These are phyloP conservation scores for Noctua comes DNA, from an alignment of 2,888 invertebrate species.

Conservation along the genomic window DNA sequence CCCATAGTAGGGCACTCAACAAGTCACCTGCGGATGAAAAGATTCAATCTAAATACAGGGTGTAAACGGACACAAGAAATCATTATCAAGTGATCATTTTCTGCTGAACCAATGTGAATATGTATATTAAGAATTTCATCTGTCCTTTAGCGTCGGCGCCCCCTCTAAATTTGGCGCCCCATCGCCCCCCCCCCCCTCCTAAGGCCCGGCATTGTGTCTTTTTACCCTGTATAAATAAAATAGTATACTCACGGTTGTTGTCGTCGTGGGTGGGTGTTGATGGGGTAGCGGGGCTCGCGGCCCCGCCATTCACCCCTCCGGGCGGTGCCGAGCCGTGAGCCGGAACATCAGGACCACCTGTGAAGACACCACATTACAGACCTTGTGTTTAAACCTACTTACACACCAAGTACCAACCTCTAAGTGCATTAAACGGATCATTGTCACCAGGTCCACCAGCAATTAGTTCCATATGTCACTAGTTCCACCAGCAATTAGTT, in stretches of 20 bases:
- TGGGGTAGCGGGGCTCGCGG: conserved; percentile 87
- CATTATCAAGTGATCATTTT: no score
- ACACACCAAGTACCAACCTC: neutral
- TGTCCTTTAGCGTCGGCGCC: no score
- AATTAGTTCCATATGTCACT: no score
- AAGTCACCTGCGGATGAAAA: conserved; percentile 81
- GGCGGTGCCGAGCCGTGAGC: conserved; percentile 93
- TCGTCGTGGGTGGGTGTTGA: conserved; percentile 88
- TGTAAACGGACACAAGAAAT: no score
- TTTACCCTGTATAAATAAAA: neutral
- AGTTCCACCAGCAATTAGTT: no score
- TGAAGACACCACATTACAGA: neutral
- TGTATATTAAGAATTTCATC: no score
- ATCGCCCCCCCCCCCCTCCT: no score
- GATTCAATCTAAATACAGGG: neutral
- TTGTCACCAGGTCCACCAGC: no score
- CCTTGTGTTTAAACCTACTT: neutral
- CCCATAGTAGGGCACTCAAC: conserved; percentile 88
- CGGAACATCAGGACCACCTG: conserved; percentile 99
- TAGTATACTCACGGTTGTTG: conserved; percentile 84
- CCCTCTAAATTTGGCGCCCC: no score
- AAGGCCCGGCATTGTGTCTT: no score
- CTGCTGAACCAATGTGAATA: no score
- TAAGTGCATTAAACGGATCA: no score
- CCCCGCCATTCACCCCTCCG: conserved; percentile 90